Conservation (phyloP, 2,113 vertebrate species). For the Leptodactylus fuscus region DNA sequence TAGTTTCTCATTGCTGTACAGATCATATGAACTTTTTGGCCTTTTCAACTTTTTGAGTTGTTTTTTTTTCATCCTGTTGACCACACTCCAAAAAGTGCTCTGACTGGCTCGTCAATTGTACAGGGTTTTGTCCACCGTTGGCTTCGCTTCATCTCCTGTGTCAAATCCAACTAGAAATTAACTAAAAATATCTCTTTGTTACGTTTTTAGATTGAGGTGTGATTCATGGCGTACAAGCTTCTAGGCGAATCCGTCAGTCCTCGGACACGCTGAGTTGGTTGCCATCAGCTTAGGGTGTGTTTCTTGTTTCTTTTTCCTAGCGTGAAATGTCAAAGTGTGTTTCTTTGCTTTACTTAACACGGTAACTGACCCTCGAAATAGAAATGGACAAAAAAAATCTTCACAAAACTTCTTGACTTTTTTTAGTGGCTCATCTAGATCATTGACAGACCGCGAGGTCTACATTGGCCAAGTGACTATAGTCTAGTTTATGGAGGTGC, state of each 20-base stretch:
- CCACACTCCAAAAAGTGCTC: background rate
- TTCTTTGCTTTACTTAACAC: slow-evolving; percentile 11
- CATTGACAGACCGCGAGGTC: no score
- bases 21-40: background rate
- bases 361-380: background rate
- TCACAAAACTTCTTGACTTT: no score
- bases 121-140: background rate
- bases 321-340: background rate
- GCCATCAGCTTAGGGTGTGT: background rate
- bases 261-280: background rate
- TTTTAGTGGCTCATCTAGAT: no score
- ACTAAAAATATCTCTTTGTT: background rate
- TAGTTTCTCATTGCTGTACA: background rate
- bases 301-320: background rate
- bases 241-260: background rate
- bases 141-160: background rate
- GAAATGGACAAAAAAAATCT: no score
- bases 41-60: no score
- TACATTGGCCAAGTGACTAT: background rate
- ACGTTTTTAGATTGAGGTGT: background rate
- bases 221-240: background rate
- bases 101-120: background rate
- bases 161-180: background rate
- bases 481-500: background rate
- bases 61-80: background rate